Evolutionary conservation across 2,888 invertebrate species (phyloP), one percentile per base, ranked within the genome.

Genomic region (Ashinkailepas kermadecensis): DNA sequence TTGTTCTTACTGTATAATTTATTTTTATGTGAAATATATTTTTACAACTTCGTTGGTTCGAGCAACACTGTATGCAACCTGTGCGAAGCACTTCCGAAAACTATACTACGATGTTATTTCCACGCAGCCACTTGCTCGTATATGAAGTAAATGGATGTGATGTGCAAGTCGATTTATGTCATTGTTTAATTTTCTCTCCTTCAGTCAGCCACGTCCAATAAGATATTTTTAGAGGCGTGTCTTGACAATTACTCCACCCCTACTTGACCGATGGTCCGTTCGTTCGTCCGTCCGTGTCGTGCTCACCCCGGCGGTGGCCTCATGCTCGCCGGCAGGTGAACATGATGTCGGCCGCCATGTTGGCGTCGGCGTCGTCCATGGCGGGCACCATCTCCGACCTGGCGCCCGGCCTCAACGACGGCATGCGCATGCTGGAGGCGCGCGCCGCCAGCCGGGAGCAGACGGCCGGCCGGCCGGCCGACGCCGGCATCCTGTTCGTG

Each of bases 281-380:
- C n/a, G n/a, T n/a, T n/a, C 39, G 39, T 4, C 4, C 4, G 39
- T 39, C 1, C 39, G 39, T 39, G 39, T 39, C 39, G 39, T 39
- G 39, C 39, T 18, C 64, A 64, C 64, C 18, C 18, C 13, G 18
- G 8, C 64, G 13, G 64, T 18, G 18, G 64, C 15, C 18, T 64
- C 18, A 13, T 39, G 70, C 4, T 79, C 59, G 10, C 64, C 82
- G 82, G 54, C 83, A 87, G 87, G 91, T 93, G n/a, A 99, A 99
- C 87, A 98, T 97, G 94, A 98, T 99, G 97, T 95, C 97, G 21
- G 97, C 97, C 0, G 98, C 98, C 88, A 97, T 98, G 94, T 89
- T 97, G 85, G 95, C 93, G 85, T 82, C 83, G 15, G 91, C 92
- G 70, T 90, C 90, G 25, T 90, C 90, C 85, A 90, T 90, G 81